Base-by-base conservation (phyloP, 2,113 vertebrate species). In the Chlorodrepanis virens region DNA sequence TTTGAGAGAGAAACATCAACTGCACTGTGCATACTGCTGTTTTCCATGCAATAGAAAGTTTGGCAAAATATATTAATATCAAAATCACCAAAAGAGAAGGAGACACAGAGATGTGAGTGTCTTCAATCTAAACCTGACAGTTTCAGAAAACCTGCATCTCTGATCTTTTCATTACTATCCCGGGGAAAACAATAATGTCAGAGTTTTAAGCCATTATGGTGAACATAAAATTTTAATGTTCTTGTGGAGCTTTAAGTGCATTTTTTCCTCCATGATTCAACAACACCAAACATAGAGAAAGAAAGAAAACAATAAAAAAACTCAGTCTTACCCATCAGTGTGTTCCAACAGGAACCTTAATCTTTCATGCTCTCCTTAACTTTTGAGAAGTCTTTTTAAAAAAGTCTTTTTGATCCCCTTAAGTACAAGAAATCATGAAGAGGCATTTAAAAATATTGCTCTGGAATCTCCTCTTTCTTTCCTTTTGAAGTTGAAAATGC, bases 141-240 rank as follows among this genome's bases (percentile, higher is more conserved):
- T 83, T 88, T 53, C 37, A 70, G 37, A 22, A 75, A 93, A 52
- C 13, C 49, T 71, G 24, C 2, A 9, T 61, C 47, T 63, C 79
- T 69, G 50, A 69, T 63, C 23, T 47, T 78, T 74, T 87, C 69
- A 39, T 44, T 81, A 18, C 42, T 81, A 18, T 47, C 47, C 23
- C 4, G 5, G 23, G 47, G 40, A 93, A 61, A 63, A 91, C 2
- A 91, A 28, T n/a, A 83, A 35, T 33, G 61, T 53, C 50, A 61
- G 45, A 16, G 12, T 92, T 95, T 94, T 90, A 81, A 88, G 64
- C 17, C 59, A 71, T 40, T 83, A 68, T 40, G 47, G 35, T 74
- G 64, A 76, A 83, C 45, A 31, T 96, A 90, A 93, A 93, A 95
- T 84, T 96, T 95, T 93, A 91, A 96, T 80, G 68, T 88, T 87